Evolutionary conservation across 2,797 vertebrate genomes (phyloP), one percentile per base, ranked within the genome.

Genomic region (Liasis olivaceus): DNA sequence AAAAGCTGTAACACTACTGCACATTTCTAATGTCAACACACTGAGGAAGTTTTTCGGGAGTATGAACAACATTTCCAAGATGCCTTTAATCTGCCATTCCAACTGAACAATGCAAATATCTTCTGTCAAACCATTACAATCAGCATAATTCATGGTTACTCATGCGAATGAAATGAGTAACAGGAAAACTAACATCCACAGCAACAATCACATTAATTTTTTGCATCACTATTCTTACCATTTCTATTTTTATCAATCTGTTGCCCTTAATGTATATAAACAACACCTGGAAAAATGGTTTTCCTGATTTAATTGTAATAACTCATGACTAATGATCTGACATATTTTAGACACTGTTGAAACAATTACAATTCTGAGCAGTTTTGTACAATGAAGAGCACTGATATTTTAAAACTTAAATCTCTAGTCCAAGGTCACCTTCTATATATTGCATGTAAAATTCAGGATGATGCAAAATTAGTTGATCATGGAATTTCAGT

Each of bases 231-330:
- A 93, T 96, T 95, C 94, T 90, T 93, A 88, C 95, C 91, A 95
- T 95, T 96, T 91, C 91, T 94, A 94, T 95, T 95, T 95, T 94
- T 95, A 97, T 93, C 85, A 96, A 93, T 91, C 88, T 87, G 89
- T 90, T 96, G 89, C 77, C 91, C 93, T 91, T 95, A 96, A 95
- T 77, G 28, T 94, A 92, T 95, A 95, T 93, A 95, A 96, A 96
- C 81, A 87, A 95, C 88, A 91, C 58, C 93, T 91, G 31, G n/a
- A 94, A 93, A 93, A 96, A 95, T 84, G 89, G 90, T 72, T 87
- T 89, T 92, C 77, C 9, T 85, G 93, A 94, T 60, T 66, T 87
- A 85, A 47, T 77, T 87, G n/a, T 90, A 66, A 90, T 66, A 85
- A 91, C 60, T 88, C 31, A 84, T 47, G 87, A 66, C 90, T 95